These are phyloP conservation scores for Tachina fera DNA, from an alignment of 2,888 invertebrate species.

Conservation along the genomic window DNA sequence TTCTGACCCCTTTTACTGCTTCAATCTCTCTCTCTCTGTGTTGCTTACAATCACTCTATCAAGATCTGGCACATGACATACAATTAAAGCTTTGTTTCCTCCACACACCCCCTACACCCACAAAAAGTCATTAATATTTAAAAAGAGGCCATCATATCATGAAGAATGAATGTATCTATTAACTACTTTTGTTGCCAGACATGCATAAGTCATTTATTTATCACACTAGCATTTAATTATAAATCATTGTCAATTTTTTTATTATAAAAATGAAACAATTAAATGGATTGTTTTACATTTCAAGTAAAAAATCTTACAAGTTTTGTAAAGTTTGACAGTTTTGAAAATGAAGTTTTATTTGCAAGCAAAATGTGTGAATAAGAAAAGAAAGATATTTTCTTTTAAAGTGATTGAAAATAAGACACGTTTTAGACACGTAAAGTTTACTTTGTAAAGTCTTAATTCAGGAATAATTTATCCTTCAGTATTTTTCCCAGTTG, in stretches of 20 bases:
- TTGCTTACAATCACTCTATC: background rate
- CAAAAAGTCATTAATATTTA: background rate
- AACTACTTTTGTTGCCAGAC: background rate
- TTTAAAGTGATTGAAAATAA: too few relatives aligned
- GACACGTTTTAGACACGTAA: too few relatives aligned
- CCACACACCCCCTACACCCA: too few relatives aligned
- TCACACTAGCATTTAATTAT: background rate
- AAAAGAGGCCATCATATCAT: conserved; percentile 20
- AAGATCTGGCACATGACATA: background rate
- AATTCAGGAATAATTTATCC: too few relatives aligned
- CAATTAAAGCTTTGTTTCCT: conserved; percentile 10
- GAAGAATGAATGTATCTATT: conserved; percentile 8
- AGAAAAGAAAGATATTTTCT: too few relatives aligned
- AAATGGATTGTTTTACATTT: background rate
- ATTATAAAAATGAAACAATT: background rate
- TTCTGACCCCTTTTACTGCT: conserved; percentile 10
- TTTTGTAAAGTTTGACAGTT: background rate
- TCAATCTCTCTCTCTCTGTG: background rate
- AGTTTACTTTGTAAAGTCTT: too few relatives aligned
- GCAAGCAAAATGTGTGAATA: too few relatives aligned
- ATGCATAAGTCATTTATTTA: background rate
- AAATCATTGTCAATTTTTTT: background rate
- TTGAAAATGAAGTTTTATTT: background rate
- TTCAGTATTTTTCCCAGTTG: too few relatives aligned
- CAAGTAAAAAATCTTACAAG: background rate